Conservation (phyloP, 2,888 invertebrate genomes). For the Monochamus alternatus region DNA sequence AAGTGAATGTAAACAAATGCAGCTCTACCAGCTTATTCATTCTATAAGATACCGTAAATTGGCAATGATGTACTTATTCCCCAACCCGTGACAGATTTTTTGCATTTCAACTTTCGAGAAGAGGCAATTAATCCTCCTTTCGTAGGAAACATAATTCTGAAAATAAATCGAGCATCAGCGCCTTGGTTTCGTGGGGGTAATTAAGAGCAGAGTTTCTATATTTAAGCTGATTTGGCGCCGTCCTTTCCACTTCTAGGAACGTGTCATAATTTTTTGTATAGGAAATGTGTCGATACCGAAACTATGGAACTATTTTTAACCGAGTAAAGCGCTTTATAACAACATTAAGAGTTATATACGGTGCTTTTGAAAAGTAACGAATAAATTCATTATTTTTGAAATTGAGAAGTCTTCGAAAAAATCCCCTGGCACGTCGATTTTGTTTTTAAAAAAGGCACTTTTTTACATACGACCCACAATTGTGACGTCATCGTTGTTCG, state of each 20-base stretch:
- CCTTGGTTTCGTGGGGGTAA: neutral
- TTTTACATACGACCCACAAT: no score
- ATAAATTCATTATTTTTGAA: no score
- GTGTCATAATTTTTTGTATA: neutral
- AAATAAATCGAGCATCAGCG: slow-evolving; percentile 39
- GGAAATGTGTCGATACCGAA: neutral
- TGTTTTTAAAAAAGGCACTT: no score
- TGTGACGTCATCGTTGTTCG: no score
- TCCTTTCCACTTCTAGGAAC: neutral
- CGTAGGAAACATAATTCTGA: slow-evolving; percentile 41
- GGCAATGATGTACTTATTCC: slow-evolving; percentile 22
- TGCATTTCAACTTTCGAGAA: slow-evolving; percentile 19
- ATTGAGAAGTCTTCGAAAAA: no score
- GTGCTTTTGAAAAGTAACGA: no score
- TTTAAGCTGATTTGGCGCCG: slow-evolving; percentile 16
- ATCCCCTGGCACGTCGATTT: no score
- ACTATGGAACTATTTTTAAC: slow-evolving; percentile 5
- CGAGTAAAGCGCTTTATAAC: neutral
- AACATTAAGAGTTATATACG: no score
- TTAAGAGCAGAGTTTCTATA: slow-evolving; percentile 13
- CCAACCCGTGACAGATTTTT: slow-evolving; percentile 19
- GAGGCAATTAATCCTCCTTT: slow-evolving; percentile 26
- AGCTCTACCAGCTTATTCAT: no score
- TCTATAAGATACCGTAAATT: no score
- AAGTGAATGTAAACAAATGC: no score